These are phyloP conservation scores for Acromyrmex echinatior DNA, from an alignment of 1,140 invertebrate genomes.

Conservation along the genomic window DNA sequence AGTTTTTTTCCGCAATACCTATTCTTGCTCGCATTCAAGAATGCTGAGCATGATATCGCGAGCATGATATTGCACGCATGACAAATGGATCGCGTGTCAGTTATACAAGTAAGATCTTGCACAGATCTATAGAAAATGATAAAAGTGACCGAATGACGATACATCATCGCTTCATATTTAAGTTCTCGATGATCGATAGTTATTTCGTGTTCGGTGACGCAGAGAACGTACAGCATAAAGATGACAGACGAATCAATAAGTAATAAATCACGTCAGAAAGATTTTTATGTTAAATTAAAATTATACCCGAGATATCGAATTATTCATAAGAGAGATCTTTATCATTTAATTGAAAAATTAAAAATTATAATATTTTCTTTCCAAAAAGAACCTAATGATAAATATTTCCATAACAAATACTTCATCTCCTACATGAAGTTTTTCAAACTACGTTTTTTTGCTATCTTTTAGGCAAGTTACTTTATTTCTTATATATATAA, in stretches of 20 bases:
- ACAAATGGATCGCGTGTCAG: conserved; percentile 45
- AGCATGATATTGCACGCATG: conserved; percentile 23
- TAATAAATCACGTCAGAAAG: conserved; percentile 18
- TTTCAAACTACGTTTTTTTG: background rate
- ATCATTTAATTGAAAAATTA: background rate
- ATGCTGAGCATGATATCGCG: conserved; percentile 11
- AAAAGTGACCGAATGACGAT: conserved; percentile 45
- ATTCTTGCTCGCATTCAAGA: conserved; percentile 25
- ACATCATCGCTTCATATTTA: conserved; percentile 40
- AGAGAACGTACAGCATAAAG: conserved; percentile 16
- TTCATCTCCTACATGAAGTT: background rate
- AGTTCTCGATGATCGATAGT: conserved; percentile 55
- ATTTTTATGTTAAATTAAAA: background rate
- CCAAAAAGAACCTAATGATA: no score
- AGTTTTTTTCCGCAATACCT: conserved; percentile 26
- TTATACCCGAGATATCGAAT: background rate
- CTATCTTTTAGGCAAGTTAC: background rate
- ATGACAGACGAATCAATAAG: conserved; percentile 61
- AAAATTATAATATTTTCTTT: background rate
- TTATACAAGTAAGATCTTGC: conserved; percentile 30
- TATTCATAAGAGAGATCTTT: background rate
- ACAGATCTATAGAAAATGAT: conserved; percentile 33
- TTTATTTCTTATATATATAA: background rate
- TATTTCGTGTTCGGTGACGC: background rate
- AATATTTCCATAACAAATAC: no score